Evolutionary conservation across 2,113 vertebrate species (phyloP).

Genomic region (Lanius ludovicianus): DNA sequence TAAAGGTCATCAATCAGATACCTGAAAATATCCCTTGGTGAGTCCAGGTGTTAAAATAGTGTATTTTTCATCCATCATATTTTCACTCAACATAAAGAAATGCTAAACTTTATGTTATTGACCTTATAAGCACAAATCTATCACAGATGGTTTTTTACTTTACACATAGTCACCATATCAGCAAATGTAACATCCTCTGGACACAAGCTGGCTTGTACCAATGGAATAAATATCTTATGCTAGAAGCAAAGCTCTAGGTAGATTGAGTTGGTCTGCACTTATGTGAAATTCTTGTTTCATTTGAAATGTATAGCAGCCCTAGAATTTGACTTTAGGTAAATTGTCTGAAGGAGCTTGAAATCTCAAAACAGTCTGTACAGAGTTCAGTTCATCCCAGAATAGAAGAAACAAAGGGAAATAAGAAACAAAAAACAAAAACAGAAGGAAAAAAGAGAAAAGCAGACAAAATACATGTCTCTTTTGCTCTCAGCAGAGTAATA

Average conservation of each 20-base stretch:
- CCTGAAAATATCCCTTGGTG: background rate
- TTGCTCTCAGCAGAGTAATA: background rate
- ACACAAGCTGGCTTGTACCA: background rate
- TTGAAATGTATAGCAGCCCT: background rate
- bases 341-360: background rate
- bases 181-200: background rate
- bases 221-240: background rate
- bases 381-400: background rate
- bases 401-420: background rate
- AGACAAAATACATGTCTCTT: background rate
- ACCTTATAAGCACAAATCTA: background rate
- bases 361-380: background rate
- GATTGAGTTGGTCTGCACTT: background rate
- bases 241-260: background rate
- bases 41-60: background rate
- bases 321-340: background rate
- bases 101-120: background rate
- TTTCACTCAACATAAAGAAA: background rate
- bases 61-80: background rate
- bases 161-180: accelerated
- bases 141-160: background rate
- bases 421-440: background rate
- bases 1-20: background rate
- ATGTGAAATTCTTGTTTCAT: background rate
- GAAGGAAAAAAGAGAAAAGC: background rate